Conservation (phyloP, 2,797 vertebrate genomes). For the Dromococcyx pavoninus region DNA sequence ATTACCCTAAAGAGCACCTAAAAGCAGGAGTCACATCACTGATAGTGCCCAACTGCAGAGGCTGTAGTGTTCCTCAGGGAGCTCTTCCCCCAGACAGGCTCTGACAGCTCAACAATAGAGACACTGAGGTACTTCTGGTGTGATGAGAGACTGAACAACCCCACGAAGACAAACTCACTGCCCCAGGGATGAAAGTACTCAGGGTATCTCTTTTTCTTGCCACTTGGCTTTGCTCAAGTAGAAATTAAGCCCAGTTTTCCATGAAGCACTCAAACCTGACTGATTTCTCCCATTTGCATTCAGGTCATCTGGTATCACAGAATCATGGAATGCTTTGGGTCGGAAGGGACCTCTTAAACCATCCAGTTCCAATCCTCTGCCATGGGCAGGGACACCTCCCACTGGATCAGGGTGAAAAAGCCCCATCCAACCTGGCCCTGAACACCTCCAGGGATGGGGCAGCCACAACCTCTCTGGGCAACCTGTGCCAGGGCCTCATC, state of each 20-base stretch:
- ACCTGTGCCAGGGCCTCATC: too few relatives aligned
- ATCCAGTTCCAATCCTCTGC: too few relatives aligned
- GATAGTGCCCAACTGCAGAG: neutral
- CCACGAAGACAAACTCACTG: accelerated
- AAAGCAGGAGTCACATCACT: neutral
- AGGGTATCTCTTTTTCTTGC: neutral
- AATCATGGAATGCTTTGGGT: too few relatives aligned
- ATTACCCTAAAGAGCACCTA: neutral
- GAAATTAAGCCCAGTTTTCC: neutral
- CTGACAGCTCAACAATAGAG: neutral
- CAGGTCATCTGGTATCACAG: neutral
- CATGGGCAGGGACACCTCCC: too few relatives aligned
- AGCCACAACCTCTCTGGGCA: too few relatives aligned
- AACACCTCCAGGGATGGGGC: too few relatives aligned
- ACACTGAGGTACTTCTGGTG: neutral
- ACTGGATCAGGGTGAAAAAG: too few relatives aligned
- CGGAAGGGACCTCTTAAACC: too few relatives aligned
- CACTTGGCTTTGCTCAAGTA: neutral
- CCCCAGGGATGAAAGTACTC: neutral
- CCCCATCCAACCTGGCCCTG: too few relatives aligned
- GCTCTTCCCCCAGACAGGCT: neutral
- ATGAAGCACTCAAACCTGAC: accelerated
- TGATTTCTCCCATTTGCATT: neutral
- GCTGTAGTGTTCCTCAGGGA: neutral
- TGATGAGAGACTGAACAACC: neutral